Evolutionary conservation across 2,113 vertebrate species (phyloP).

Genomic region (Oryzias celebensis): DNA sequence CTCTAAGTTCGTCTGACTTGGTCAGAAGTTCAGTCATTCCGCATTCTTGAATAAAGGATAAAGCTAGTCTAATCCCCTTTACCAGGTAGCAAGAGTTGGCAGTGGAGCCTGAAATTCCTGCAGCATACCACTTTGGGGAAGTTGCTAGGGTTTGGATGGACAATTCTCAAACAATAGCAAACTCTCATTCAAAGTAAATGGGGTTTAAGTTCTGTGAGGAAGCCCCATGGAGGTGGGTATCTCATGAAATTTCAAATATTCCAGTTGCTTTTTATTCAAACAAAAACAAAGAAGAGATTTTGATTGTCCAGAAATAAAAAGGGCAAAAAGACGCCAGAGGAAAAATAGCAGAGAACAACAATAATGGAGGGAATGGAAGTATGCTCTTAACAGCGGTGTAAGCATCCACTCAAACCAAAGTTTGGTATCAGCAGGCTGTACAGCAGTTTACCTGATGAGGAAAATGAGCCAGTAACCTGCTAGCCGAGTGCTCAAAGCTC

Average conservation of each 20-base stretch:
- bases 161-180: conserved; percentile 75
- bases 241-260: conserved; percentile 63
- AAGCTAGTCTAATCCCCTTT: conserved; percentile 88
- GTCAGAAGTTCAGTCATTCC: conserved; percentile 82
- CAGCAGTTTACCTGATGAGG: conserved; percentile 67
- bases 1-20: conserved; percentile 79
- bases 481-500: conserved; percentile 46
- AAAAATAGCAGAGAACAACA: not conserved
- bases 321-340: not conserved
- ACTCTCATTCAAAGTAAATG: conserved; percentile 71
- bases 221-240: conserved; percentile 55
- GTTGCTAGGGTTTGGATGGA: conserved; percentile 81
- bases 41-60: conserved; percentile 85
- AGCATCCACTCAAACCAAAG: conserved; percentile 28
- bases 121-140: conserved; percentile 83
- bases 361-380: conserved; percentile 25
- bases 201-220: conserved; percentile 66
- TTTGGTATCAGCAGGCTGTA: conserved; percentile 46
- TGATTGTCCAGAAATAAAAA: conserved; percentile 6
- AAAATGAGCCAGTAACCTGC: conserved; percentile 55
- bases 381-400: conserved; percentile 37
- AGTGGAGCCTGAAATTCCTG: conserved; percentile 82
- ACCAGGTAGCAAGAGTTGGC: conserved; percentile 81
- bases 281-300: not conserved
- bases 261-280: conserved; percentile 44